phyloP scores from a whole-genome alignment of 1,140 invertebrate genomes.

The Drosophila ogumai region DNA sequence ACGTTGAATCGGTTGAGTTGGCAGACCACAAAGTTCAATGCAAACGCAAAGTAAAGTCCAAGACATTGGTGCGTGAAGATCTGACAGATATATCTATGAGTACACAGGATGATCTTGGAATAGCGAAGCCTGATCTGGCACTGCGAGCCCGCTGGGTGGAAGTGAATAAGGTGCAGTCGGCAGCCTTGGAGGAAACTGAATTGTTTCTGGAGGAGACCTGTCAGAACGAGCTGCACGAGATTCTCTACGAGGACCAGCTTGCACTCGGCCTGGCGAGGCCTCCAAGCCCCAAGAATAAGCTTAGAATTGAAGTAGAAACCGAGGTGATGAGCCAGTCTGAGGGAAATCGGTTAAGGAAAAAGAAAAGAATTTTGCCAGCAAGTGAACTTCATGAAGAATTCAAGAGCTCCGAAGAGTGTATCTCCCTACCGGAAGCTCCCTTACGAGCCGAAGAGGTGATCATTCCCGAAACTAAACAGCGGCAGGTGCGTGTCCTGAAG shows the following conservation, averaged over 20 bases:
- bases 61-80: background rate
- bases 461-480: background rate
- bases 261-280: background rate
- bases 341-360: background rate
- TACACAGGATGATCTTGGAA: background rate
- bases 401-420: conserved; percentile 8
- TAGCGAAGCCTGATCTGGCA: conserved; percentile 11
- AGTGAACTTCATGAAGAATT: background rate
- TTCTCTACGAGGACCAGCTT: conserved; percentile 19
- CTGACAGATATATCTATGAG: conserved; percentile 1
- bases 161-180: conserved; percentile 43
- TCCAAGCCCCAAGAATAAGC: background rate
- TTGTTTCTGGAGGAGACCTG: conserved; percentile 39
- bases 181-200: conserved; percentile 49
- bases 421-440: conserved; percentile 4
- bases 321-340: background rate
- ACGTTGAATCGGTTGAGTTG: background rate
- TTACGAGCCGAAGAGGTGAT: background rate
- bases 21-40: background rate
- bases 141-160: conserved; percentile 67
- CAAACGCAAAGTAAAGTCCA: conserved; percentile 19
- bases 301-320: background rate
- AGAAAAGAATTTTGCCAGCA: background rate
- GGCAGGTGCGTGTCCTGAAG: conserved; percentile 3
- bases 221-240: conserved; percentile 8